Conservation (phyloP, 2,888 invertebrate species). For the Drosophila peninsularis region DNA sequence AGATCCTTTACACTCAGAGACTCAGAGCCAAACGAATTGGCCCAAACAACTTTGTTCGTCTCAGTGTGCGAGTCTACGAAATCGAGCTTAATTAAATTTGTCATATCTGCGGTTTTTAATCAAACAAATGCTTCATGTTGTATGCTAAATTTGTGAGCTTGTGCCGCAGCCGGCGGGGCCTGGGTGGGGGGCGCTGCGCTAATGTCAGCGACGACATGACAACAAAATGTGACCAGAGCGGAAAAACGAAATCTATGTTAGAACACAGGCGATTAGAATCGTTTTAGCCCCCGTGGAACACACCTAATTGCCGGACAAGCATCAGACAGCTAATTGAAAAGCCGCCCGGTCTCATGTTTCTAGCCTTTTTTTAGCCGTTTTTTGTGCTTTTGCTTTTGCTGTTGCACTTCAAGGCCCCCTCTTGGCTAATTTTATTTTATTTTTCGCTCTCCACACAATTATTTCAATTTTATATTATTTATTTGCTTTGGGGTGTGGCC, state of each 20-base stretch:
- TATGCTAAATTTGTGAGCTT: conserved; percentile 16
- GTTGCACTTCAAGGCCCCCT: conserved; percentile 61
- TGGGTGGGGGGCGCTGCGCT: conserved; percentile 27
- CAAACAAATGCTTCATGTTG: conserved; percentile 52
- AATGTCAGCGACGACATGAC: conserved; percentile 73
- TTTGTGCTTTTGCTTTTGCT: conserved; percentile 2
- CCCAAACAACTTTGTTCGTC: not conserved
- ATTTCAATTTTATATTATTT: conserved; percentile 72
- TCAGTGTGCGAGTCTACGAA: conserved; percentile 10
- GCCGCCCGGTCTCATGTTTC: conserved; percentile 53
- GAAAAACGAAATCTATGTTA: conserved; percentile 69
- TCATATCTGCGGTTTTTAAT: conserved; percentile 68
- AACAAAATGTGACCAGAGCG: conserved; percentile 58
- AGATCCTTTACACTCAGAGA: not conserved
- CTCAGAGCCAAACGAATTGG: not conserved
- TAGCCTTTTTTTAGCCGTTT: not conserved
- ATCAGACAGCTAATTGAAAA: conserved; percentile 74
- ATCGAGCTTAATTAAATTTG: conserved; percentile 75
- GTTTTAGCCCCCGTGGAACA: conserved; percentile 63
- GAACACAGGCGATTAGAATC: conserved; percentile 73
- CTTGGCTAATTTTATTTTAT: conserved; percentile 60
- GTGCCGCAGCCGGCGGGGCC: not conserved
- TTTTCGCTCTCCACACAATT: conserved; percentile 42
- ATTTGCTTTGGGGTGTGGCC: conserved; percentile 65
- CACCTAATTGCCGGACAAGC: conserved; percentile 73